phyloP scores from a whole-genome alignment of 2,888 invertebrate genomes.

The Aproaerema taeniolella region DNA sequence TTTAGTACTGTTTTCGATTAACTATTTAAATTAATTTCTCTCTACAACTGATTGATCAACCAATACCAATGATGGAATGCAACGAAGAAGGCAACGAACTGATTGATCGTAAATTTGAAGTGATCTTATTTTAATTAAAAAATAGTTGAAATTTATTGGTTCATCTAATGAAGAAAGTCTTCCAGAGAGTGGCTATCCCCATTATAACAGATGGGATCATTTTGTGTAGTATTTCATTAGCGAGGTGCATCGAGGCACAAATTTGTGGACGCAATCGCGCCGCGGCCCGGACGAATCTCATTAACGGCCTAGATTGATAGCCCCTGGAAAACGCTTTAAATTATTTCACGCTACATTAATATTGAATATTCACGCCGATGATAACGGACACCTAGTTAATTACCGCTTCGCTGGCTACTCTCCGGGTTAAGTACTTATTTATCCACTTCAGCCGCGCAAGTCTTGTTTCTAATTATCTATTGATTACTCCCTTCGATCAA shows the following conservation, averaged over 20 bases:
- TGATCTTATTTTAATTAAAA: too few relatives aligned
- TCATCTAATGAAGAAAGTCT: conserved; percentile 8
- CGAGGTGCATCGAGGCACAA: conserved; percentile 58
- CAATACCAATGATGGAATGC: too few relatives aligned
- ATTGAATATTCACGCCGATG: conserved; percentile 51
- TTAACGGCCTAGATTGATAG: conserved; percentile 67
- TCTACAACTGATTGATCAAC: neutral
- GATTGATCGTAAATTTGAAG: too few relatives aligned
- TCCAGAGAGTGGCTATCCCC: neutral
- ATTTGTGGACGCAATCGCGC: conserved; percentile 55
- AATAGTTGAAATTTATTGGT: too few relatives aligned
- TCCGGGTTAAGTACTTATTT: neutral
- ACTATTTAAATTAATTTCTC: neutral
- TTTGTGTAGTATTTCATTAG: conserved; percentile 51
- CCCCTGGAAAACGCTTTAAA: conserved; percentile 64
- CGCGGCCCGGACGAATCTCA: conserved; percentile 61
- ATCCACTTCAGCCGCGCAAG: too few relatives aligned
- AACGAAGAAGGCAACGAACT: too few relatives aligned
- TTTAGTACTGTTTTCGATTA: neutral
- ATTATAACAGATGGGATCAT: conserved; percentile 15
- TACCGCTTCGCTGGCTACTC: conserved; percentile 14
- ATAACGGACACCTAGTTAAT: conserved; percentile 32
- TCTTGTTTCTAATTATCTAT: too few relatives aligned
- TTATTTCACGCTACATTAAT: conserved; percentile 68
- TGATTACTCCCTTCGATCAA: too few relatives aligned